A percentile compares a stretch with the other conserved stretches of the same genome.
phyloP scores from a whole-genome alignment of 2,797 vertebrate species.

The Oreochromis grahami region DNA sequence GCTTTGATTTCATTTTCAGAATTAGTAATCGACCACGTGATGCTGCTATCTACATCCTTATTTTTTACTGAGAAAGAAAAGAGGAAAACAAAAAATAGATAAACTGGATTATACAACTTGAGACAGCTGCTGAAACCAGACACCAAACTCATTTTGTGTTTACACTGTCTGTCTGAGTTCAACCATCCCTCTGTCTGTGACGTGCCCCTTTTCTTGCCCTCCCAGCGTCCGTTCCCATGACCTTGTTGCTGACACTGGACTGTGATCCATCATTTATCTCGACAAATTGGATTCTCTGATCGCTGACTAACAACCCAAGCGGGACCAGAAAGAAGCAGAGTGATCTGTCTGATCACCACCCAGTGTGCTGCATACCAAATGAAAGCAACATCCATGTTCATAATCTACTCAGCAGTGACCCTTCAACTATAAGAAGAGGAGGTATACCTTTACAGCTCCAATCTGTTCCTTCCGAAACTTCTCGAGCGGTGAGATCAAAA shows the following conservation, averaged over 20 bases:
- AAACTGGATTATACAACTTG: slow-evolving; percentile 5
- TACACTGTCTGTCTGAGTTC: slow-evolving; percentile 40
- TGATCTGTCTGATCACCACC: not conserved
- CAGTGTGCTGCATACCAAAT: not conserved
- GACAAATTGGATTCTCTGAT: slow-evolving; percentile 30
- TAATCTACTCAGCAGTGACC: not conserved
- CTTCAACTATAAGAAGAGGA: not conserved
- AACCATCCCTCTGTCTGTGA: slow-evolving; percentile 43
- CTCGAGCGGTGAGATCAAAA: slow-evolving; percentile 94
- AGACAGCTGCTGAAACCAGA: slow-evolving; percentile 63
- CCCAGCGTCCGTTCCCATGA: slow-evolving; percentile 66
- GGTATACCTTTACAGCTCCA: slow-evolving; percentile 91
- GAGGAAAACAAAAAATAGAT: not conserved
- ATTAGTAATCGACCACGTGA: not conserved
- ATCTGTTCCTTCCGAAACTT: slow-evolving; percentile 99
- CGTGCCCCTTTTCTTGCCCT: slow-evolving; percentile 17
- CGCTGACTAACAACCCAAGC: not conserved
- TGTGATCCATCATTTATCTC: slow-evolving; percentile 34
- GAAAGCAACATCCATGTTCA: not conserved
- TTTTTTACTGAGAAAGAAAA: not conserved
- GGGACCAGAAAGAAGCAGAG: not conserved
- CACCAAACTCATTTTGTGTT: slow-evolving; percentile 54
- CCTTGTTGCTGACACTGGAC: slow-evolving; percentile 49
- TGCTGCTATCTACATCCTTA: not conserved
- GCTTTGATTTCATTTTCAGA: slow-evolving; percentile 21